Conservation (phyloP, 2,113 vertebrate genomes). For the Pyrgilauda ruficollis region DNA sequence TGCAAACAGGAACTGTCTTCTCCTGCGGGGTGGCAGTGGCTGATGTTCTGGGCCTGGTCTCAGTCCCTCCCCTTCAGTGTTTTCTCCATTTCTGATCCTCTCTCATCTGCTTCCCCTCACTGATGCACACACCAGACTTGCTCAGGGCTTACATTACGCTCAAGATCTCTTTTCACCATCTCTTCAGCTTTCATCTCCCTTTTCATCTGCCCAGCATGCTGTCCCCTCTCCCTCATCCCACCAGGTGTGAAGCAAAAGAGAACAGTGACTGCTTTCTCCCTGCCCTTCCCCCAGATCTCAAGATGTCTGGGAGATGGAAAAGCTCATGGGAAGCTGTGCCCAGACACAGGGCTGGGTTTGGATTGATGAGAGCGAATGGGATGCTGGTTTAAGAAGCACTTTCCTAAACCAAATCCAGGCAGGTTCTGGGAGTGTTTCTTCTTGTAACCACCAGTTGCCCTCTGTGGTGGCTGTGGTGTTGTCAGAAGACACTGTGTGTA, state of each 20-base stretch:
- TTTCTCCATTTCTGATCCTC: not conserved
- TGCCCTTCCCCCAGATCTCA: not conserved
- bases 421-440: not conserved
- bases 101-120: not conserved
- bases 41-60: not conserved
- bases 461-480: not conserved
- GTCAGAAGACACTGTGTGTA: not conserved
- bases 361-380: not conserved
- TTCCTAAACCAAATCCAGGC: not conserved
- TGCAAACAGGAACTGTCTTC: not conserved
- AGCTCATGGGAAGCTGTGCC: not conserved
- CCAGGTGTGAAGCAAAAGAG: not conserved
- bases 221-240: not conserved
- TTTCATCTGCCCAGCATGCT: not conserved
- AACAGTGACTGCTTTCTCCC: not conserved
- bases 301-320: not conserved
- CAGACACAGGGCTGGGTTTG: not conserved
- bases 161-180: not conserved
- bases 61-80: not conserved
- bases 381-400: not conserved
- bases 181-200: not conserved
- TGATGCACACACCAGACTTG: fast-evolving
- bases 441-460: not conserved
- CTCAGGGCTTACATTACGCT: fast-evolving
- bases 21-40: not conserved